Percentiles rank a stretch among this genome's conserved stretches.
Evolutionary conservation across 2,888 invertebrate genomes (phyloP).

Genomic region (Miltochrista miniata): DNA sequence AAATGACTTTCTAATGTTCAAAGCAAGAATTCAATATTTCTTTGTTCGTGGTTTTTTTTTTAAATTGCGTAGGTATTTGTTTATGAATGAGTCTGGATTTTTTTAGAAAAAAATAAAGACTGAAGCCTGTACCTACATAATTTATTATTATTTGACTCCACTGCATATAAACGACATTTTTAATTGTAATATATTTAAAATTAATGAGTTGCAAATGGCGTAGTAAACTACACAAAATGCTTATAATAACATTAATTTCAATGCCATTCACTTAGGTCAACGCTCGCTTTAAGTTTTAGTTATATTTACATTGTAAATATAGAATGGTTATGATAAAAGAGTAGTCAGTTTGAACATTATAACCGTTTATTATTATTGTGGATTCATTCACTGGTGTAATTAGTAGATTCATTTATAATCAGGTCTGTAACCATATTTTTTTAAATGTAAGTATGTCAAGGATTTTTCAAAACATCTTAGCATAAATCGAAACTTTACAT

Average conservation of each 20-base stretch:
- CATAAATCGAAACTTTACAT: too few species aligned
- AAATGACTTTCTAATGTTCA: too few species aligned
- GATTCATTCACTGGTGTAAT: background rate
- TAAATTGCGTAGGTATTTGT: too few species aligned
- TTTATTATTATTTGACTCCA: background rate
- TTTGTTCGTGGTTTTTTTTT: too few species aligned
- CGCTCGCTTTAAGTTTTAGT: constrained; percentile 15
- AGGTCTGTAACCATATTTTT: too few species aligned
- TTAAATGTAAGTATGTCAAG: too few species aligned
- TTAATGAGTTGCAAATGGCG: background rate
- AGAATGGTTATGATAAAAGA: constrained; percentile 10
- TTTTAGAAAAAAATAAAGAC: too few species aligned
- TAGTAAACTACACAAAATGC: background rate
- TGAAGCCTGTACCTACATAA: too few species aligned
- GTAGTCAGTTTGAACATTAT: background rate
- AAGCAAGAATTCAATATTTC: too few species aligned
- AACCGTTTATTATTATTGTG: background rate
- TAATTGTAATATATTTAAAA: background rate
- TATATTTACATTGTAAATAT: constrained; percentile 6
- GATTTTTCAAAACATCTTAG: too few species aligned
- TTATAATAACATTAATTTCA: background rate
- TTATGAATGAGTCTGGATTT: too few species aligned
- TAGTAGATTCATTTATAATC: background rate
- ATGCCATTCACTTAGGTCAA: constrained; percentile 10
- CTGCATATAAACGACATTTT: background rate